Evolutionary conservation across 2,888 invertebrate genomes (phyloP), one percentile per base, ranked within the genome.

Genomic region (Asteroscopus sphinx): DNA sequence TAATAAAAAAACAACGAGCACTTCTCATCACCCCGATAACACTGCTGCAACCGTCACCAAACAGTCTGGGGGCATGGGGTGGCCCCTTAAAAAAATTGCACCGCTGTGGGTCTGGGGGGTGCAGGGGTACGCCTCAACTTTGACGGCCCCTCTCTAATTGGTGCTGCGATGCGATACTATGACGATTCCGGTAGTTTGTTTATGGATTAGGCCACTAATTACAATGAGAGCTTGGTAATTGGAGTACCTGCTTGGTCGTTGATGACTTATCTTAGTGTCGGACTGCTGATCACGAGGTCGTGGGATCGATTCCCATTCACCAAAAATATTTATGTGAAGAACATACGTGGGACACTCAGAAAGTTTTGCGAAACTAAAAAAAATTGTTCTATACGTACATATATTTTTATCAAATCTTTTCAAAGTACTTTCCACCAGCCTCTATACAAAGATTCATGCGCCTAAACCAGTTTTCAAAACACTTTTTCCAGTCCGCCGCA

Each of bases 21-120:
- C 78, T 83, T n/a, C 69, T 7, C 32, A 11, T 0, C 12, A 12
- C 0, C 11, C 42, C 0, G 0, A 81, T 63, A 77, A 82, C 49
- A 86, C 80, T 84, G 87, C 85, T 92, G 92, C 93, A 91, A 89
- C 83, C 91, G 92, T 91, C 93, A 93, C 92, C 92, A 89, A 87
- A 89, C 90, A 85, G 90, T 85, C 88, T 86, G 87, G 76, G 83
- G 87, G 76, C 73, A 45, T 61, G 79, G 82, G 83, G 89, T 55
- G 73, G 73, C 83, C 86, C 87, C 87, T 86, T 79, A 82, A 90
- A 93, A 92, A 93, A 92, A 88, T 88, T 89, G 90, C 88, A 87
- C 83, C 85, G 77, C 74, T 72, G 37, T 32, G 77, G 54, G 55
- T 67, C 59, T 52, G 62, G 76, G 68, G 60, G 72, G 76, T 59